phyloP scores from a whole-genome alignment of 2,888 invertebrate species.

The Monochamus alternatus region DNA sequence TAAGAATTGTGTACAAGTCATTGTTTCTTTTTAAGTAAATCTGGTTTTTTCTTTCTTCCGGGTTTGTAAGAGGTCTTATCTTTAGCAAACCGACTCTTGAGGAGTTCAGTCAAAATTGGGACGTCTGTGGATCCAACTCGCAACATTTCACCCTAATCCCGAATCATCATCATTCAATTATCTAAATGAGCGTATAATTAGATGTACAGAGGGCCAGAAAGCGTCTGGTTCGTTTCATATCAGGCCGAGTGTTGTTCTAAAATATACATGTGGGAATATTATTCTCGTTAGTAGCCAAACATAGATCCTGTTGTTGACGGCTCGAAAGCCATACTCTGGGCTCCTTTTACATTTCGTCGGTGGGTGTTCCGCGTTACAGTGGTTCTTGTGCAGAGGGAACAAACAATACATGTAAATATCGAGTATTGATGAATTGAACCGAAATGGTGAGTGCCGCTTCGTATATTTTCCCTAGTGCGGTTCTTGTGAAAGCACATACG shows the following conservation, averaged over 20 bases:
- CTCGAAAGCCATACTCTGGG: conserved; percentile 24
- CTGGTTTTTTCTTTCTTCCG: no score
- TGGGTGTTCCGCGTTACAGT: conserved; percentile 19
- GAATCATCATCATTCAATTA: conserved; percentile 53
- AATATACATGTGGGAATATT: conserved; percentile 36
- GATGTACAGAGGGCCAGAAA: conserved; percentile 43
- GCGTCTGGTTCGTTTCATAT: conserved; percentile 47
- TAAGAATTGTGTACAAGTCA: no score
- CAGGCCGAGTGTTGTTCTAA: conserved; percentile 28
- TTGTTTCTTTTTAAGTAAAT: no score
- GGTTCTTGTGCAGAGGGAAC: conserved; percentile 9
- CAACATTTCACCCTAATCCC: conserved; percentile 16
- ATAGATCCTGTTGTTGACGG: conserved; percentile 30
- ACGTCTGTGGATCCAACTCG: no score
- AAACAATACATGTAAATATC: neutral
- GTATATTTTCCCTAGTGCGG: no score
- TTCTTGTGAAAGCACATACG: no score
- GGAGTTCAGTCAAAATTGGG: no score
- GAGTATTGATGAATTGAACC: neutral
- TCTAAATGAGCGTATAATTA: conserved; percentile 56
- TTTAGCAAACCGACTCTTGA: no score
- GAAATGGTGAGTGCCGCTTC: neutral
- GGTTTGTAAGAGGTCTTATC: no score
- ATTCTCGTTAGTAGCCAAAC: conserved; percentile 32
- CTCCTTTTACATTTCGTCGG: conserved; percentile 18